Conservation (phyloP, 2,888 invertebrate species). For the Eulithis testata region DNA sequence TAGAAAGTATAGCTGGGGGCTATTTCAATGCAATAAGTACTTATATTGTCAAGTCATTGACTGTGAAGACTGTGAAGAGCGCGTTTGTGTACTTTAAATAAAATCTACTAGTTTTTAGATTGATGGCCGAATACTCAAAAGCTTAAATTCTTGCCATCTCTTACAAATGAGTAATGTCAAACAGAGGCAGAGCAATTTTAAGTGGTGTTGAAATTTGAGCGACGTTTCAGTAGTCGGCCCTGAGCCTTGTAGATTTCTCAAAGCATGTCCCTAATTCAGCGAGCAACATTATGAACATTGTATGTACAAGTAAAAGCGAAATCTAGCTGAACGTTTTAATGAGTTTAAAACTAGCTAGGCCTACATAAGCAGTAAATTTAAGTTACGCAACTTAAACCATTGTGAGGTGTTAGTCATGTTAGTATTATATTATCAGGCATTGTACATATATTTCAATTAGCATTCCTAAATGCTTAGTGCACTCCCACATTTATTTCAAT, state of each 20-base stretch:
- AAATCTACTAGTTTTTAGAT: background rate
- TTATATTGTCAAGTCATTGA: background rate
- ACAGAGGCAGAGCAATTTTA: no score
- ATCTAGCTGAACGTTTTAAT: conserved; percentile 1
- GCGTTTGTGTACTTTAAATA: no score
- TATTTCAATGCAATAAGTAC: background rate
- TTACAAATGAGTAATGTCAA: no score
- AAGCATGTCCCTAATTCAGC: background rate
- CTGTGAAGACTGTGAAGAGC: background rate
- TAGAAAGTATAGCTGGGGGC: background rate
- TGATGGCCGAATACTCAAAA: no score
- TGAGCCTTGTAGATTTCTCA: background rate
- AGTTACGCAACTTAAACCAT: conserved; percentile 34
- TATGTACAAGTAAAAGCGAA: background rate
- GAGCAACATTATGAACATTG: background rate
- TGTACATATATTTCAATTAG: conserved; percentile 47
- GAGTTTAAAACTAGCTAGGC: conserved; percentile 18
- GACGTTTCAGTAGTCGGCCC: no score
- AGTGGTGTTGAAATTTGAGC: no score
- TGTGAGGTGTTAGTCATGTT: conserved; percentile 49
- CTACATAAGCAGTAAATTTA: conserved; percentile 26
- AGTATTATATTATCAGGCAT: conserved; percentile 43
- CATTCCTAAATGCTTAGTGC: conserved; percentile 49
- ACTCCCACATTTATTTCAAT: conserved; percentile 44
- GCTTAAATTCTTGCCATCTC: no score